Conservation (phyloP, 2,888 invertebrate species). For the Brenthis ino region DNA sequence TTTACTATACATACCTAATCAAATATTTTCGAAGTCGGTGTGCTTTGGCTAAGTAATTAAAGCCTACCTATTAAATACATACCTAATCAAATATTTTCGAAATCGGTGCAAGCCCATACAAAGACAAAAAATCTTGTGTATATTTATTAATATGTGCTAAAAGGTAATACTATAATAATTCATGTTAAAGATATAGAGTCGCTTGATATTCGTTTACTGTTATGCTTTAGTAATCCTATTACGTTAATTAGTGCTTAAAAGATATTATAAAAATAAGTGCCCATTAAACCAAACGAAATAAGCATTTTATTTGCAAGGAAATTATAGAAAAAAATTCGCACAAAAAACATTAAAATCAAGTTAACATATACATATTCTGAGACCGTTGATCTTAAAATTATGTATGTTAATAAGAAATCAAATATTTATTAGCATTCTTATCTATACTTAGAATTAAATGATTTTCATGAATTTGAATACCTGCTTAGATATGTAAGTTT, state of each 20-base stretch:
- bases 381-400: conserved; percentile 24
- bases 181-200: background rate
- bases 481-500: conserved; percentile 6
- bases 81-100: no score
- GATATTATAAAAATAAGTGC: conserved; percentile 9
- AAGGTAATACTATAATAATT: background rate
- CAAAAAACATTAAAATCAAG: conserved; percentile 18
- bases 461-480: conserved; percentile 9
- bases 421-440: conserved; percentile 20
- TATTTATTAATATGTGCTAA: background rate
- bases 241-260: conserved; percentile 13
- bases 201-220: conserved; percentile 4
- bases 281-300: conserved; percentile 14
- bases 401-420: conserved; percentile 21
- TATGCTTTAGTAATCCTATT: background rate
- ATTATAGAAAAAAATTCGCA: background rate
- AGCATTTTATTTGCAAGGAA: conserved; percentile 15
- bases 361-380: conserved; percentile 12
- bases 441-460: conserved; percentile 12
- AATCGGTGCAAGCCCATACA: no score
- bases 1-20: no score
- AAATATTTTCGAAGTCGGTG: no score
- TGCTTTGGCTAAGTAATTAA: no score
- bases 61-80: no score
- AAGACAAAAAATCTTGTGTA: no score